Evolutionary conservation across 35 echinoderm and acorn worm species (phyloP), one percentile per base, ranked within the genome.

Genomic region (Eucidaris tribuloides): DNA sequence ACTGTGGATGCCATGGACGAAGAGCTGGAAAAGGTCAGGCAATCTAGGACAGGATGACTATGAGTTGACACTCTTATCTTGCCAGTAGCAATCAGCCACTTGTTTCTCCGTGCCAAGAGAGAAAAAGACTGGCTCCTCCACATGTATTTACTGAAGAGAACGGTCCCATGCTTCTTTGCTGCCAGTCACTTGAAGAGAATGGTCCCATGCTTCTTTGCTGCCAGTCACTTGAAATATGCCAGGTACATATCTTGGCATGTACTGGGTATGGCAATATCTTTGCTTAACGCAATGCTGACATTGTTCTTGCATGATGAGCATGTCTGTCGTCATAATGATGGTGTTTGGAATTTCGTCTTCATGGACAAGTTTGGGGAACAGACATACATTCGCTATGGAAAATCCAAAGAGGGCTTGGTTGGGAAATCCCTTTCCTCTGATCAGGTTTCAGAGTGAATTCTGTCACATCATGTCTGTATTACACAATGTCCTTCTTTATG

Each of bases 131-230:
- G 80, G 56, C 29, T 39, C 13, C 56, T 82, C 3, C 80, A 82
- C 57, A 3, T 82, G 24, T 82, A 39, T 31, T 49, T 56, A 19
- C n/a, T 60, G 58, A 82, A 82, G 49, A n/a, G 18, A 65, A 82
- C 63, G 52, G n/a, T 82, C 14, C 80, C 80, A 62, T 82, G 63
- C 37, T 82, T 82, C 34, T 82, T 70, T 82, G 49, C 80, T 5
- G 80, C 80, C 17, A 39, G 55, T 18, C 57, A 82, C 34, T 6
- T 60, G 58, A 82, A 82, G 49, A n/a, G 18, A 65, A 82, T 82
- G 52, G n/a, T 82, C 14, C 80, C 80, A 62, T 82, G 63, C 37
- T 82, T 82, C 34, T 82, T 70, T 82, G 49, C 80, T 5, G 80
- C 80, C 17, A 39, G 55, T 18, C 57, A 82, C 34, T 17, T 3